These are phyloP conservation scores for Apteryx mantelli DNA, from an alignment of 2,113 vertebrate genomes.

Conservation along the genomic window DNA sequence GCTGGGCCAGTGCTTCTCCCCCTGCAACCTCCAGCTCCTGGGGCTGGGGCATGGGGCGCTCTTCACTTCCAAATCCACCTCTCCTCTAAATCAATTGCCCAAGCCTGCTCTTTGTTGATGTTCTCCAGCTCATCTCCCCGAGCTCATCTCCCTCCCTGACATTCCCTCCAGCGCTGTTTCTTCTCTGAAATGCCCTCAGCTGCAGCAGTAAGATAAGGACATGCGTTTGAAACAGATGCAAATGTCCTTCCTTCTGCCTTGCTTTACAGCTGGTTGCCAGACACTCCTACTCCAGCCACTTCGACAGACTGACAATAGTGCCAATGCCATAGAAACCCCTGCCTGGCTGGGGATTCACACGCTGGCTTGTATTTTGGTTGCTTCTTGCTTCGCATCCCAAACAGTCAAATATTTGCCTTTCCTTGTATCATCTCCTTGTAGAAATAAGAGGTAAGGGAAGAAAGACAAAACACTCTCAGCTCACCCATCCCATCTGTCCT, in stretches of 20 bases:
- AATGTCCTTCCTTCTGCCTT: neutral
- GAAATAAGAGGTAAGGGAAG: neutral
- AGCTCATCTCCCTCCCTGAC: neutral
- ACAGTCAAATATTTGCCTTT: constrained; percentile 18
- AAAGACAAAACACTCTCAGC: neutral
- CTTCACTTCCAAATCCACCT: neutral
- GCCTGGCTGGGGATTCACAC: neutral
- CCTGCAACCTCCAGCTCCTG: too few relatives aligned
- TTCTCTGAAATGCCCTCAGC: neutral
- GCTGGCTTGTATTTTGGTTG: neutral
- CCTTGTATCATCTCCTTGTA: neutral
- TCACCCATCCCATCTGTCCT: neutral
- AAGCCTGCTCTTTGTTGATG: accelerated
- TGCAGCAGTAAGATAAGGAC: neutral
- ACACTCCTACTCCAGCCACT: neutral
- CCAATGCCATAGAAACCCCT: neutral
- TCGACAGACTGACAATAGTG: accelerated
- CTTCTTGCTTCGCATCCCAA: neutral
- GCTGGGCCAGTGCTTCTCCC: too few relatives aligned
- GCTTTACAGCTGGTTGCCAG: neutral
- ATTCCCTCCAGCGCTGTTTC: neutral
- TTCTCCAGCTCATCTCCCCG: neutral
- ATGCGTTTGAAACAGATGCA: neutral
- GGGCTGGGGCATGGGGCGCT: too few relatives aligned
- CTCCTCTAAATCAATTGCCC: neutral